These are phyloP conservation scores for Gadus macrocephalus DNA, from an alignment of 2,113 vertebrate genomes.

Conservation along the genomic window DNA sequence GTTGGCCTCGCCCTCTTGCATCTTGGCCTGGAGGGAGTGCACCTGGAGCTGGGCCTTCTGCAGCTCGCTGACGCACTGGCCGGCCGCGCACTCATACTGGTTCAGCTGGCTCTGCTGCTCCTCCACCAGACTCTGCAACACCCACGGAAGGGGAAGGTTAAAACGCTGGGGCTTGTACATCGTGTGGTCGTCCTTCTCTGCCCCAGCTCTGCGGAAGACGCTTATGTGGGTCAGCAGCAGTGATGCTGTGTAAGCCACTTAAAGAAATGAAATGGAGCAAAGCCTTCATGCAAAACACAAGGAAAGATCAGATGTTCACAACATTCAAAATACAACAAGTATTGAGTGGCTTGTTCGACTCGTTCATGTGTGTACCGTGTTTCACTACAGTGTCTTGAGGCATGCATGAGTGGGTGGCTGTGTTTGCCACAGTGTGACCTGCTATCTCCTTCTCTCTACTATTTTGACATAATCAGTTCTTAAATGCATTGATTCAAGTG, in stretches of 20 bases:
- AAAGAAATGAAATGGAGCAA: too few relatives aligned
- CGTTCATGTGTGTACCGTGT: slow-evolving; percentile 21
- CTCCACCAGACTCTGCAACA: slow-evolving; percentile 69
- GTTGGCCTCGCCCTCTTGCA: slow-evolving; percentile 79
- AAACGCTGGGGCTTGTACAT: too few relatives aligned
- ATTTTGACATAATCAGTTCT: slow-evolving; percentile 36
- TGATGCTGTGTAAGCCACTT: too few relatives aligned
- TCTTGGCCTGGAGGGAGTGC: slow-evolving; percentile 77
- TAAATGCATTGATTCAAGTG: too few relatives aligned
- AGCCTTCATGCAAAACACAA: too few relatives aligned
- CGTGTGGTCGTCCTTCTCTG: too few relatives aligned
- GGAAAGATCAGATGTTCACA: slow-evolving; percentile 7
- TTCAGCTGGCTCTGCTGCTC: slow-evolving; percentile 74
- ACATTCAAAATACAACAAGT: slow-evolving; percentile 3
- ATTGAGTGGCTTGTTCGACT: background rate
- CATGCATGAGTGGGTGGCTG: slow-evolving; percentile 13
- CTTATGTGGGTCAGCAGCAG: too few relatives aligned
- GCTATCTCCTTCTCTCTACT: slow-evolving; percentile 10
- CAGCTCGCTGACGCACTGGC: slow-evolving; percentile 69
- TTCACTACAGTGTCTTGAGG: slow-evolving; percentile 2
- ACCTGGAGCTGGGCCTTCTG: slow-evolving; percentile 79
- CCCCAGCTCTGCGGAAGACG: too few relatives aligned
- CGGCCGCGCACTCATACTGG: slow-evolving; percentile 67
- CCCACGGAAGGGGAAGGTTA: too few relatives aligned
- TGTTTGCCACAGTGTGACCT: slow-evolving; percentile 7